phyloP scores from a whole-genome alignment of 2,113 vertebrate genomes.

The human region GRCh38 chr7:156120001-156120500 shows the following conservation, averaged over 20 bases:
- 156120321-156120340: background rate
- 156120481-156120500: background rate
- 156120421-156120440: background rate
- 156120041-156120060: accelerated
- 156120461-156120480: accelerated
- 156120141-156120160: accelerated
- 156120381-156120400: accelerated
- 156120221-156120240: accelerated
- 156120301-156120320: accelerated
- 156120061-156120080: accelerated
- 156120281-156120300: background rate
- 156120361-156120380: background rate
- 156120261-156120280: accelerated
- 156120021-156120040: background rate
- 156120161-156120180: background rate
- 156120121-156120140: background rate
- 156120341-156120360: background rate
- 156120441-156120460: background rate
- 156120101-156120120: accelerated
- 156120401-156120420: background rate
- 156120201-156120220: accelerated
- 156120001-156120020: accelerated
- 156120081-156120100: background rate
- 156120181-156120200: accelerated
- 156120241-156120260: accelerated